Percentiles rank a stretch among this genome's conserved stretches.
phyloP scores from a whole-genome alignment of 2,888 invertebrate genomes.

The Julus scandinavius region DNA sequence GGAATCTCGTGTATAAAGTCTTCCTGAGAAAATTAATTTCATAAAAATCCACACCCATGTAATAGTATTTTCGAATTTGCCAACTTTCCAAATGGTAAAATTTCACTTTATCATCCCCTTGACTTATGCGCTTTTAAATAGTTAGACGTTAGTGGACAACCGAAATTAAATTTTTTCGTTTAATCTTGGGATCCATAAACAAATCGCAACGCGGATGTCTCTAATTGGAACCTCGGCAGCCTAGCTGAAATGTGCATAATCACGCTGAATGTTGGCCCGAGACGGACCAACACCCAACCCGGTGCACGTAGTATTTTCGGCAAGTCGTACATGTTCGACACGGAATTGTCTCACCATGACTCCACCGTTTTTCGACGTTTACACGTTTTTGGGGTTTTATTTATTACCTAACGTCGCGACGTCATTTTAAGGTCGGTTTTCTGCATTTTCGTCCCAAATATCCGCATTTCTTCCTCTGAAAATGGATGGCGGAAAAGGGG shows the following conservation, averaged over 20 bases:
- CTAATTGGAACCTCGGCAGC: neutral
- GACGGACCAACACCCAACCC: neutral
- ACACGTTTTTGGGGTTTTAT: neutral
- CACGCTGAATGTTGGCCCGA: neutral
- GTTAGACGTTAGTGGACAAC: too few species aligned
- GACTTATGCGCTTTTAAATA: too few species aligned
- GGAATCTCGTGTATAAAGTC: too few species aligned
- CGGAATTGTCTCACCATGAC: neutral
- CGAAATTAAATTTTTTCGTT: too few species aligned
- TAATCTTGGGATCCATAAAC: neutral
- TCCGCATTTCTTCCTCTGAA: conserved; percentile 14
- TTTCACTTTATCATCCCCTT: too few species aligned
- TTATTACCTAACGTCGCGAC: neutral
- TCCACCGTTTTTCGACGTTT: conserved; percentile 10
- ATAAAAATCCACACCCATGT: too few species aligned
- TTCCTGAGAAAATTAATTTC: too few species aligned
- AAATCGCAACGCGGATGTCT: conserved; percentile 14
- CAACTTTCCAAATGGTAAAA: too few species aligned
- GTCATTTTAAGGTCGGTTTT: neutral
- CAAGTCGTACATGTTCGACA: neutral
- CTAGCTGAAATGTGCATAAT: neutral
- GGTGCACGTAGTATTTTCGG: neutral
- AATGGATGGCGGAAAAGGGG: conserved; percentile 1
- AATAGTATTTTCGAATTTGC: too few species aligned
- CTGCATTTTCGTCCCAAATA: neutral